Evolutionary conservation across 2,113 vertebrate genomes (phyloP).

Genomic region (Mesocricetus auratus): DNA sequence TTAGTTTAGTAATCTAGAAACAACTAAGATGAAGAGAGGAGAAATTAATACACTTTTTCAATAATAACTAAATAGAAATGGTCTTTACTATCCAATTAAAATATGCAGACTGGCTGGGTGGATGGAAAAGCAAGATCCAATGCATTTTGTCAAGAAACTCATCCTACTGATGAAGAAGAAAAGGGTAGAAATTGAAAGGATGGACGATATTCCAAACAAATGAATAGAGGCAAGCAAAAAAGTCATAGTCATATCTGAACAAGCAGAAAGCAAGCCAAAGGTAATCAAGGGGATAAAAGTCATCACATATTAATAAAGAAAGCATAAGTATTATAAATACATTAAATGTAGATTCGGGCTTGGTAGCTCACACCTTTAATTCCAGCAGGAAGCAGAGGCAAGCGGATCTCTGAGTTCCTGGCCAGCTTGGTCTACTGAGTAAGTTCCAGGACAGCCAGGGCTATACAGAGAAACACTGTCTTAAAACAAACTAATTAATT

Average conservation of each 20-base stretch:
- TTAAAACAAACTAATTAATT: neutral
- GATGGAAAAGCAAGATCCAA: neutral
- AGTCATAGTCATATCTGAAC: neutral
- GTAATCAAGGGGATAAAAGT: neutral
- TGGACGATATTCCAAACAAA: neutral
- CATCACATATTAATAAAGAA: neutral
- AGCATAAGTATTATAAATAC: neutral
- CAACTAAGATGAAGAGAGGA: neutral
- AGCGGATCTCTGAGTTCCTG: neutral
- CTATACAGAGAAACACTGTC: neutral
- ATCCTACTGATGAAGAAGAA: neutral
- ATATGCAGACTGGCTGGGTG: neutral
- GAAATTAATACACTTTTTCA: neutral
- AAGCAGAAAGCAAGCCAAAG: neutral
- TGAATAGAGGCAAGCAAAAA: neutral
- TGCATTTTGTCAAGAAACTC: neutral
- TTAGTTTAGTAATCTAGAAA: neutral
- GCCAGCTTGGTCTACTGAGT: no score
- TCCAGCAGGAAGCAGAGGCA: neutral
- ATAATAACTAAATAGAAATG: neutral
- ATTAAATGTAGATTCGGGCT: neutral
- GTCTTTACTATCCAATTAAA: neutral
- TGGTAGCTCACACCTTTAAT: neutral
- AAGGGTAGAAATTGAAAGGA: neutral
- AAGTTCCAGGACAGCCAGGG: neutral